A percentile compares a stretch with the other conserved stretches of the same genome.
Conservation (phyloP, 1,140 invertebrate genomes). For the Saxidomus purpurata region DNA sequence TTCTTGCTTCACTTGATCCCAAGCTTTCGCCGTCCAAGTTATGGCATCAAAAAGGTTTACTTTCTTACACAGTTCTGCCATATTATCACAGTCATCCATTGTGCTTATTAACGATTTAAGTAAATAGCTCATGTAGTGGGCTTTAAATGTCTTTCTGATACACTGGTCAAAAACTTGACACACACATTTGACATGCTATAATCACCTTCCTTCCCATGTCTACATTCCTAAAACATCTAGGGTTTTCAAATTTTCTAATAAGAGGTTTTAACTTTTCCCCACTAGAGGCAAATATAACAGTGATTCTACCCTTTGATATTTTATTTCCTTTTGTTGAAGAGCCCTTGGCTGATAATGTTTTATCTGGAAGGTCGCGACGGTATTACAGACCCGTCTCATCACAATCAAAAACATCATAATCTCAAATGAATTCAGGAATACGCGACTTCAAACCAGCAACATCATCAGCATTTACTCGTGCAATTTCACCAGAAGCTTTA, state of each 20-base stretch:
- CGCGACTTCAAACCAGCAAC: constrained; percentile 20
- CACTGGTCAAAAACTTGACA: constrained; percentile 80
- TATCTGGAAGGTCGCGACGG: constrained; percentile 69
- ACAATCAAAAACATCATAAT: constrained; percentile 67
- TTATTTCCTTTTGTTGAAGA: constrained; percentile 61
- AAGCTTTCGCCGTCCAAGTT: no score
- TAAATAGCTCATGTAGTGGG: constrained; percentile 47
- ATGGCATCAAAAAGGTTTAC: no score
- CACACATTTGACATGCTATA: constrained; percentile 79
- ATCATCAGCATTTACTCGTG: constrained; percentile 23
- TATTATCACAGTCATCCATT: no score
- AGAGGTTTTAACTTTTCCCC: no score
- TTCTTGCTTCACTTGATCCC: neutral
- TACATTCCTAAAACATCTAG: no score
- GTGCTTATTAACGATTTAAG: constrained; percentile 37
- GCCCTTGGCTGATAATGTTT: constrained; percentile 68
- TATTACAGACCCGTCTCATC: constrained; percentile 77
- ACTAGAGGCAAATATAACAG: no score
- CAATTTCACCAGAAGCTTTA: constrained; percentile 64
- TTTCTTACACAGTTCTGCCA: no score
- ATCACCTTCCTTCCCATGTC: constrained; percentile 62
- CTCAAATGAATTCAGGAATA: constrained; percentile 30
- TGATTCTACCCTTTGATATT: constrained; percentile 69
- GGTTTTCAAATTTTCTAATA: no score
- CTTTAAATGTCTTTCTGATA: constrained; percentile 68